Base-by-base conservation (phyloP, 2,113 vertebrate species). In the Mormyrus iriodes region DNA sequence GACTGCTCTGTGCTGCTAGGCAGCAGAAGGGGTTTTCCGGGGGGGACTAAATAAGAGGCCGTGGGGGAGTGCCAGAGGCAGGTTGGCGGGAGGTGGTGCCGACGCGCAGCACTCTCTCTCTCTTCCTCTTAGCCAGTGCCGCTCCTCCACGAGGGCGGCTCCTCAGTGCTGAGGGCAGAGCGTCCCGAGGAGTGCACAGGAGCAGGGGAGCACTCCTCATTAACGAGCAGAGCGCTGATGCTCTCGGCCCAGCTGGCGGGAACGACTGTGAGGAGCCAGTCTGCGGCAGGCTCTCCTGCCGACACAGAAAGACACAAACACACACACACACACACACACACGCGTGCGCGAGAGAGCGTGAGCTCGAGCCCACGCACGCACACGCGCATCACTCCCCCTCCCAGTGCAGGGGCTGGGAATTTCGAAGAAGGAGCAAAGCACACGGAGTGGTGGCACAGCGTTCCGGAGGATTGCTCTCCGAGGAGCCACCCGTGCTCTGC, bases 391-490 rank as follows among this genome's bases (percentile, higher is more conserved):
- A 46, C 17, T 92, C 55, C 88, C 61, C 92, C 89, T 84, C 88
- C 52, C 86, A 31, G 55, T 61, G 35, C 24, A 44, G 51, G 24
- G 13, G 86, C 86, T 58, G 86, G 58, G 89, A 85, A 90, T 83
- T 90, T 89, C 27, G 73, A 91, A 88, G 90, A 91, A 51, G 90
- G 91, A 46, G 83, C 89, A 90, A 83, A 79, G 89, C 31, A 24
- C 89, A 90, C 61, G 3, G 88, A 82, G 88, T 52, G 24, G 88
- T 24, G 69, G 48, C 49, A 51, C 44, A 58, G 21, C 91, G 94
- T 92, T 93, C 93, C 86, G 86, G 92, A 93, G 92, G 95, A 95
- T 95, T 92, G 91, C 92, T 94, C 91, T 94, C 95, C 91, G 90
- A 91, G 91, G 93, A 94, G 93, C 90, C 88, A 91, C 91, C 92